Conservation (phyloP, 2,888 invertebrate genomes). For the Xanthostigma xanthostigma region DNA sequence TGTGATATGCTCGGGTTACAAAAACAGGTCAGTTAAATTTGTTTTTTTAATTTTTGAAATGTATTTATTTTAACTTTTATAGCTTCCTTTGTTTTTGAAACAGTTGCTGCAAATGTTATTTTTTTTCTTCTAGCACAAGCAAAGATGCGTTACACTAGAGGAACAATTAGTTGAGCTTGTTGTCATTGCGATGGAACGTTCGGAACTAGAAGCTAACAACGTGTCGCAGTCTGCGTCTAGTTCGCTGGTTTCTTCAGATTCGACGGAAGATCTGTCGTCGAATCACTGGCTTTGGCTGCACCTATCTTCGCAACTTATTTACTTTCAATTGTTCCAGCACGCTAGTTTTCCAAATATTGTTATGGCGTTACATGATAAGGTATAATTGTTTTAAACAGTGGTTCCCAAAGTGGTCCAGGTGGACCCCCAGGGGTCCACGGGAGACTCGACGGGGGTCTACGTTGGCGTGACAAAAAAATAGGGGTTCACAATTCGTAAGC, state of each 20-base stretch:
- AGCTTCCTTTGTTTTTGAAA: no score
- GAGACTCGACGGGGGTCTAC: no score
- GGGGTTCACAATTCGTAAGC: no score
- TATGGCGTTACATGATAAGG: constrained; percentile 72
- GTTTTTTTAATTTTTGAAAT: constrained; percentile 1
- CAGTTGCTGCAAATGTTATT: background rate
- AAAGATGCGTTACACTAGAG: constrained; percentile 76
- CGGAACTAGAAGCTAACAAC: constrained; percentile 46
- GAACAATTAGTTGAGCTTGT: constrained; percentile 86
- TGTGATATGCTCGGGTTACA: constrained; percentile 88
- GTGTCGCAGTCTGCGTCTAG: background rate
- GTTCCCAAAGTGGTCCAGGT: no score
- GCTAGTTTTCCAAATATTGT: constrained; percentile 89
- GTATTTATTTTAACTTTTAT: constrained; percentile 5
- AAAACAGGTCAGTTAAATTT: constrained; percentile 53
- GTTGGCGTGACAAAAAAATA: no score
- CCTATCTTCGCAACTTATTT: constrained; percentile 85
- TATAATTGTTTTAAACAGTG: background rate
- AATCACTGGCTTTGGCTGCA: constrained; percentile 85
- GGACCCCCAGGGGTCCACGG: no score
- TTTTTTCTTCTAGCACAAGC: constrained; percentile 45
- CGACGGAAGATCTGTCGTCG: constrained; percentile 37
- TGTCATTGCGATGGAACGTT: constrained; percentile 82
- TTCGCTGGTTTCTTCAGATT: background rate
- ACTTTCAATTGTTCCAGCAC: constrained; percentile 87